These are phyloP conservation scores for Hephaestus fuliginosus DNA, from an alignment of 2,797 vertebrate genomes.

Conservation along the genomic window DNA sequence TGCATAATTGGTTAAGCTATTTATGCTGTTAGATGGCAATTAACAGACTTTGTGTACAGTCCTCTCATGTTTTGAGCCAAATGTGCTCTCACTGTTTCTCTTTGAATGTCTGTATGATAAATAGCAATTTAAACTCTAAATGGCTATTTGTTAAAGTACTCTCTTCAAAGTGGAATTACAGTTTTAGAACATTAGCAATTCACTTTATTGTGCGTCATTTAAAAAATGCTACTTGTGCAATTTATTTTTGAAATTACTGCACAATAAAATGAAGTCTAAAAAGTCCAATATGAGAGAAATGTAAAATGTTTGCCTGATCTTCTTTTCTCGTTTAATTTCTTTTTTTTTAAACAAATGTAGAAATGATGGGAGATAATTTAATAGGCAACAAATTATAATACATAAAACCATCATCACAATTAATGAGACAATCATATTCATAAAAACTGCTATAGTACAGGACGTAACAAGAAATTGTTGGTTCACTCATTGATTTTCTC, in stretches of 20 bases:
- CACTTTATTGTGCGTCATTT: constrained; percentile 10
- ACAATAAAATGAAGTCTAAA: background rate
- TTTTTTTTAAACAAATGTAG: constrained; percentile 15
- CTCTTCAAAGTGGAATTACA: constrained; percentile 51
- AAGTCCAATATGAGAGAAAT: background rate
- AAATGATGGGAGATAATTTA: constrained; percentile 3
- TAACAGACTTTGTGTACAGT: constrained; percentile 72
- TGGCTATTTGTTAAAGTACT: constrained; percentile 44
- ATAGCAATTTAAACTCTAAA: constrained; percentile 61
- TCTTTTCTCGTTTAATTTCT: background rate
- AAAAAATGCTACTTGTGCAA: constrained; percentile 5
- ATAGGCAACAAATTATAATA: background rate
- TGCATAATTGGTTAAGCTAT: constrained; percentile 80
- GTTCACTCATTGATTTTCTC: constrained; percentile 33
- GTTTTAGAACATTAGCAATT: constrained; percentile 46
- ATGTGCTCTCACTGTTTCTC: constrained; percentile 54
- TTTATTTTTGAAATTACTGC: constrained; percentile 18
- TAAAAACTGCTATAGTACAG: background rate
- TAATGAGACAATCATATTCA: constrained; percentile 19
- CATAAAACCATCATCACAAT: constrained; percentile 22
- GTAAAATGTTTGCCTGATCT: background rate
- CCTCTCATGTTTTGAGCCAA: constrained; percentile 66
- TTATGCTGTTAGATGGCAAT: constrained; percentile 82
- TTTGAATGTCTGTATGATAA: constrained; percentile 69
- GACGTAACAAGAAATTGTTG: constrained; percentile 1